Base-by-base conservation (phyloP, 2,113 vertebrate species). In the Megaleporinus macrocephalus region DNA sequence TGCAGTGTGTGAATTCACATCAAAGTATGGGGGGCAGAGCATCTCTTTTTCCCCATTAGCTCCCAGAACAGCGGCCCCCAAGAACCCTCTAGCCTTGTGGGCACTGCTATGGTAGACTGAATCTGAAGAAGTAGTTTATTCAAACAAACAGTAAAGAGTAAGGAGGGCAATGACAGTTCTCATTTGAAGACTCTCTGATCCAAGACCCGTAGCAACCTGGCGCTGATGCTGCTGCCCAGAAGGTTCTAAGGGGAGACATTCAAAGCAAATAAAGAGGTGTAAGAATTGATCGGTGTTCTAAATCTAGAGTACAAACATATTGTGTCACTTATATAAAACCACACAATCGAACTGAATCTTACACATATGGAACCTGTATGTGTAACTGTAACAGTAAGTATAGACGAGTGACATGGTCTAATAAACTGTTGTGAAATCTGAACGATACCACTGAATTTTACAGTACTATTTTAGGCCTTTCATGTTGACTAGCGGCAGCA, bases 201-300 rank as follows among this genome's bases (percentile, higher is more conserved):
- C 96, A 96, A 0, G 93, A 94, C 11, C 96, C 96, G 4, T 95
- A 95, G 86, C 96, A 96, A 0, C 95, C 94, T 0, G 88, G 84
- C 24, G 92, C 80, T 0, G 94, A 94, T 9, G 94, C 89, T 0
- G 94, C 94, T 24, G 93, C 85, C 96, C 95, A 96, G 88, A 96
- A 96, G 0, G 94, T 96, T 87, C 96, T 96, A 59, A 12, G 2
- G 66, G 49, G 55, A 70, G 9, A 76, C 16, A 82, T 29, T 24
- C 22, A 36, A 41, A 27, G n/a, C 26, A 73, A 14, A 55, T 3
- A 20, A 2, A 29, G 16, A 30, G 29, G 29, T 73, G 27, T 15
- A 22, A 22, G 14, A 55, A 1, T n/a, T 7, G 20, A 20, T 44
- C 0, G 49, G 41, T 44, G 2, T 51, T 16, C 49, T 18, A 18